Base-by-base conservation (phyloP, 92 coral and sea anemone species). In the Palythoa grandiflora region DNA sequence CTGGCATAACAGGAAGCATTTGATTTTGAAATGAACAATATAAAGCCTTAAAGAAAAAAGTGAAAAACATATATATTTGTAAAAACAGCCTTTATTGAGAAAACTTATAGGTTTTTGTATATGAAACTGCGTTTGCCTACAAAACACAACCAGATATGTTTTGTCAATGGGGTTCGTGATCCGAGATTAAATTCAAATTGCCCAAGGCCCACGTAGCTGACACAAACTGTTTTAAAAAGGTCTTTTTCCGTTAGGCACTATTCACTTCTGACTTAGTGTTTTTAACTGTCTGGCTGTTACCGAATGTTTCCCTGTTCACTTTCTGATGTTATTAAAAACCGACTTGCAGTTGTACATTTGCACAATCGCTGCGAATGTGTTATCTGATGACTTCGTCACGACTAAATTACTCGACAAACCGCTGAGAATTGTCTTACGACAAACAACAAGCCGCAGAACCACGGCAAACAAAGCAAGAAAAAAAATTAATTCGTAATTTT, bases 341-440 rank as follows among this genome's bases (percentile, higher is more conserved):
- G n/a, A 28, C 17, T 12, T 40, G 50, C 35, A 71, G 36, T 81
- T 68, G 75, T 81, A 81, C 86, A 68, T 65, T 81, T 65, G 75
- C 38, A 81, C 40, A 44, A 81, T 63, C 50, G 75, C 55, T 63
- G 86, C 47, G 86, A 81, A 81, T 61, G 75, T 81, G 86, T 63
- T 40, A 66, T 20, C 75, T 81, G 86, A 81, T 81, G 86, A 52
- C 66, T 81, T 81, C 86, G 86, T 81, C 86, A 81, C 86, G 76
- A 81, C 15, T 65, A 47, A 81, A 65, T 81, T 81, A 66, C 47
- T 65, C 19, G 75, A 54, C 75, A 17, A 65, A 81, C 86, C 59
- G 75, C 85, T 80, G 85, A 65, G 85, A 66, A 80, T 65, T 80
- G 75, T 63, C 10, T 12, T 66, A 20, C 17, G 39, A 65, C 59